Base-by-base conservation (phyloP, 2,888 invertebrate genomes). In the Aleiodes alternator region DNA sequence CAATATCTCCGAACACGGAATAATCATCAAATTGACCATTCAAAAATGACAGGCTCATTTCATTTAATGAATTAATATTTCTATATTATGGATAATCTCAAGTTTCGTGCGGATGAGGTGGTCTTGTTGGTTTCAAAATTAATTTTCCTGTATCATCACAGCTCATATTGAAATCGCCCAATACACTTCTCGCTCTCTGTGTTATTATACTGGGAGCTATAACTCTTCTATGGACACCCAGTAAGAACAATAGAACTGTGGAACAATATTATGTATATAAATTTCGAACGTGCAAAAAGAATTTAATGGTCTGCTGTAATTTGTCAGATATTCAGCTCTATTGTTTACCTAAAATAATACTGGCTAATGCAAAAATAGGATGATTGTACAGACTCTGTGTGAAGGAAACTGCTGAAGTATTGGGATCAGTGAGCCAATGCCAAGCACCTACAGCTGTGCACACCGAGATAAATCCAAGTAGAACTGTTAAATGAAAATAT, bases 101-200 rank as follows among this genome's bases (percentile, higher is more conserved):
- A 76, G 86, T 87, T 76, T 89, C 89, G 68, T 88, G 88, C 11
- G 86, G 86, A 84, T 89, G 88, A 9, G 86, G 81, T 48, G 87
- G 87, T 82, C 88, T 84, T 31, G 88, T 87, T 1, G 98, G 98
- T 89, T 97, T 97, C 50, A 98, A 91, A 84, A 98, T 98, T 68
- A 98, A 92, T 90, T 98, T 98, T 75, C 98, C 98, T 43, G 97
- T 97, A 88, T 98, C 98, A 87, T 98, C 98, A 90, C 98, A 98
- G 31, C 97, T 97, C 98, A 98, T 98, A 90, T 98, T 98, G 90
- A 98, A 98, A 90, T 98, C 98, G 57, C 95, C 94, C 72, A 98
- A 92, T 1, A 98, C 98, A 69, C 94, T 94, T 76, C 98, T 92
- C 59, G 97, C 97, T 80, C 98, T 92, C 0, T 97, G 95, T 0